phyloP scores from a whole-genome alignment of 2,888 invertebrate genomes.

The Strigamia transsilvanica region DNA sequence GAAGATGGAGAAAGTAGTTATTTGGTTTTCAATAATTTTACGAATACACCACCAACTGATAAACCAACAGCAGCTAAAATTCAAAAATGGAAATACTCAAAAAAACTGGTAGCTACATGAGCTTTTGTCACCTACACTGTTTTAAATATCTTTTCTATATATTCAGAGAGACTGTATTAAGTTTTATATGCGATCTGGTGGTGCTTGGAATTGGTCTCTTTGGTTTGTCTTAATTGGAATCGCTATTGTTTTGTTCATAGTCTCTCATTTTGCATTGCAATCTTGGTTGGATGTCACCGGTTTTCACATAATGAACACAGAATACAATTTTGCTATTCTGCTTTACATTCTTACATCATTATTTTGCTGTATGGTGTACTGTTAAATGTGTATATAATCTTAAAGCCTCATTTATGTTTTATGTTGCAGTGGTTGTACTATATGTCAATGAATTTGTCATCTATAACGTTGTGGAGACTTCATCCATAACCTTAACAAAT shows the following conservation, averaged over 20 bases:
- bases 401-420: neutral
- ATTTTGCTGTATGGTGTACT: neutral
- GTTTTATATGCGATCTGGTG: constrained; percentile 30
- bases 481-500: neutral
- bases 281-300: constrained; percentile 19
- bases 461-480: neutral
- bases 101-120: neutral
- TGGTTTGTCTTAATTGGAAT: constrained; percentile 23
- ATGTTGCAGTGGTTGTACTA: constrained; percentile 27
- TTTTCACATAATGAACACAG: neutral
- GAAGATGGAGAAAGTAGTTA: neutral
- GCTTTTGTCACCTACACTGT: neutral
- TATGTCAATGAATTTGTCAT: constrained; percentile 33
- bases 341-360: constrained; percentile 20
- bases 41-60: neutral
- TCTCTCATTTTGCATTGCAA: constrained; percentile 26
- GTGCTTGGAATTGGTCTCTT: constrained; percentile 19
- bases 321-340: constrained; percentile 17
- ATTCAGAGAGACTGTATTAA: constrained; percentile 13
- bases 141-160: neutral
- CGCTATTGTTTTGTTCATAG: neutral
- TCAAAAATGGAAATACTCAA: constrained; percentile 28
- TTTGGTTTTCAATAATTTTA: neutral
- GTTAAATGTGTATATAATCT: too few species aligned
- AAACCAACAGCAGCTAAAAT: neutral